Conservation (phyloP, 2,797 vertebrate species). For the Enteromius paludinosus region DNA sequence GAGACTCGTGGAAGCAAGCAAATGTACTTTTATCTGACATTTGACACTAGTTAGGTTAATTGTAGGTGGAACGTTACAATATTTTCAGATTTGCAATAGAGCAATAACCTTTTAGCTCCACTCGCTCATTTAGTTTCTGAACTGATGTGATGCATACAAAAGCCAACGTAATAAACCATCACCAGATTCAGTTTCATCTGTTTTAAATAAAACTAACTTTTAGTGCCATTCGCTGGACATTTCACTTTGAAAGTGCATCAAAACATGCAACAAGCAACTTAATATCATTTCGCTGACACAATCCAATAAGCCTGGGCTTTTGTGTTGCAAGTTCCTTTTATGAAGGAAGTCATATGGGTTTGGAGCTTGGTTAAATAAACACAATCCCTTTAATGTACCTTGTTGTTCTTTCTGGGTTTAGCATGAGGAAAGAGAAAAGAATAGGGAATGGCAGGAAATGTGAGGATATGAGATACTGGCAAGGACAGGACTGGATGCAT, state of each 20-base stretch:
- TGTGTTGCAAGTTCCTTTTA: not conserved
- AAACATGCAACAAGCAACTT: not conserved
- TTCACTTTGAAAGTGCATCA: not conserved
- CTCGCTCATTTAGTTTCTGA: not conserved
- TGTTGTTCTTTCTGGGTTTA: not conserved
- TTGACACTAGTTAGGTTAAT: not conserved
- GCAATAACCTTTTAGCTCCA: not conserved
- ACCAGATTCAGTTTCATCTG: not conserved
- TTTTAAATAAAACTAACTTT: not conserved
- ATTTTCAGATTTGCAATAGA: not conserved
- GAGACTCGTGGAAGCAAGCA: not conserved
- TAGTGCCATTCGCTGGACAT: not conserved
- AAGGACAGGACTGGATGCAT: slow-evolving; percentile 7
- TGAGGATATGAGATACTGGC: not conserved
- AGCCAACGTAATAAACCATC: not conserved
- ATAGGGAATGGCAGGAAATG: not conserved
- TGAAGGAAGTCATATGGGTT: not conserved
- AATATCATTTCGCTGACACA: not conserved
- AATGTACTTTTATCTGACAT: not conserved
- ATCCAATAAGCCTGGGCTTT: not conserved
- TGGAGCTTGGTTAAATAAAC: not conserved
- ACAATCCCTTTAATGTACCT: not conserved
- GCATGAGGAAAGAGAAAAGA: not conserved
- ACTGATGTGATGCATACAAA: not conserved
- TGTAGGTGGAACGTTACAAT: not conserved